These are phyloP conservation scores for Leptosomus discolor DNA, from an alignment of 2,113 vertebrate species.

Conservation along the genomic window DNA sequence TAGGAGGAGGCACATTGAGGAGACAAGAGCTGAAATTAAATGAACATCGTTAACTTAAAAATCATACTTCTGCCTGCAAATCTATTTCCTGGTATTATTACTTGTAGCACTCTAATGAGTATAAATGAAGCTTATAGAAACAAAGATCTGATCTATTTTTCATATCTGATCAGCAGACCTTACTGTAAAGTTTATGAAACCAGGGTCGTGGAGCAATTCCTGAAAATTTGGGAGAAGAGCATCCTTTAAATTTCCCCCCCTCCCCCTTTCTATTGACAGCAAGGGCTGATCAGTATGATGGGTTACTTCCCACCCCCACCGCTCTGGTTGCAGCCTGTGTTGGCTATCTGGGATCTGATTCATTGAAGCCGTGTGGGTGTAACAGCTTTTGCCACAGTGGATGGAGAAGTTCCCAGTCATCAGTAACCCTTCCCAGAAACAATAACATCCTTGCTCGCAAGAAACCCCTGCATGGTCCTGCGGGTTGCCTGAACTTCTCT, in stretches of 20 bases:
- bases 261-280: rapidly evolving
- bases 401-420: constrained; percentile 28
- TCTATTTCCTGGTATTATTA: constrained; percentile 53
- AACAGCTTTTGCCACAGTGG: constrained; percentile 73
- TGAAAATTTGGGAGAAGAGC: background rate
- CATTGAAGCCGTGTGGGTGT: constrained; percentile 71
- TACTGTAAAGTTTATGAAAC: background rate
- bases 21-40: constrained; percentile 66
- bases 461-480: rapidly evolving
- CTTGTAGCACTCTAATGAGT: constrained; percentile 41
- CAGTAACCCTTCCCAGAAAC: background rate
- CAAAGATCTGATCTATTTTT: constrained; percentile 39
- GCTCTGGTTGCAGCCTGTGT: constrained; percentile 43
- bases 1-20: constrained; percentile 44
- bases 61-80: constrained; percentile 50
- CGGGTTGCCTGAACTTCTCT: background rate
- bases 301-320: rapidly evolving
- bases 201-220: background rate
- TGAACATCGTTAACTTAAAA: constrained; percentile 65
- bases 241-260: background rate
- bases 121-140: constrained; percentile 45
- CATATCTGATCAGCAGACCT: background rate
- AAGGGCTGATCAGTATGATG: background rate
- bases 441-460: background rate
- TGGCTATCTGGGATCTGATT: constrained; percentile 66